These are phyloP conservation scores for Troglohyphantes excavatus DNA, from an alignment of 2,888 invertebrate genomes.

Conservation along the genomic window DNA sequence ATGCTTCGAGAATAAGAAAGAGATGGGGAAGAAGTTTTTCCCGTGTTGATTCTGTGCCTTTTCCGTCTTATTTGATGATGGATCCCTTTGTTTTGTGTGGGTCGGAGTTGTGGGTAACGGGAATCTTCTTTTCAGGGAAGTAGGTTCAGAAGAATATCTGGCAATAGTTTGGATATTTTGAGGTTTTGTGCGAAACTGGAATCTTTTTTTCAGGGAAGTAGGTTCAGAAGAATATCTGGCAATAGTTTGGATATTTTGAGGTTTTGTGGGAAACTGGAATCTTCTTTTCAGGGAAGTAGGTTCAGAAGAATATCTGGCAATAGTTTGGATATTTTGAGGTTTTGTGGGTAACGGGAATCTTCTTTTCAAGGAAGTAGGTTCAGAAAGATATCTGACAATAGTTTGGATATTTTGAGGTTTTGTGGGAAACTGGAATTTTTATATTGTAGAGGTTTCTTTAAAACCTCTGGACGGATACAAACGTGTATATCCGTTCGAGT, in stretches of 20 bases:
- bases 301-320: not conserved
- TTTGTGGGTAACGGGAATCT: not conserved
- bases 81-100: not conserved
- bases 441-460: no score
- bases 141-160: not conserved
- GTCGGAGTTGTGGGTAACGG: slow-evolving; percentile 6
- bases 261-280: not conserved
- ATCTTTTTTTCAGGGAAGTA: not conserved
- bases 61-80: slow-evolving; percentile 28
- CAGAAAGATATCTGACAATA: not conserved
- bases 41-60: slow-evolving; percentile 29
- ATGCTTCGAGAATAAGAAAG: slow-evolving; percentile 20
- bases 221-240: not conserved
- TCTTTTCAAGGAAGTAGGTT: not conserved
- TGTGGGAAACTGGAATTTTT: not conserved
- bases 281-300: not conserved
- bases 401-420: not conserved
- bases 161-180: not conserved
- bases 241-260: not conserved
- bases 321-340: not conserved
- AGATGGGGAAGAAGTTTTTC: not conserved
- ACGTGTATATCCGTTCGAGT: no score
- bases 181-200: not conserved
- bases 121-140: slow-evolving; percentile 7
- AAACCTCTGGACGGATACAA: no score